phyloP scores from a whole-genome alignment of 2,113 vertebrate species.

The Callipepla squamata region DNA sequence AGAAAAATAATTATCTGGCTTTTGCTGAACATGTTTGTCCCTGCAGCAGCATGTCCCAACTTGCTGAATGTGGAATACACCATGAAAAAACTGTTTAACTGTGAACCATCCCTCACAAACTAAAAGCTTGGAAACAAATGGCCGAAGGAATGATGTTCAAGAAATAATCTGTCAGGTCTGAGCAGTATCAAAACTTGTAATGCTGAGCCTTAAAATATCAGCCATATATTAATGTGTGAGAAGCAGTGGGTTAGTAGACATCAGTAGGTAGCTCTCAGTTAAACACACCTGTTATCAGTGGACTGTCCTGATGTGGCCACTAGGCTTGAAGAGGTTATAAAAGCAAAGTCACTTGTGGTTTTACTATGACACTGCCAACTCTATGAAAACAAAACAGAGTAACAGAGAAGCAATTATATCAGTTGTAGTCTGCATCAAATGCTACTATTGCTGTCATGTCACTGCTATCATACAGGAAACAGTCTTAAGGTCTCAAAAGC shows the following conservation, averaged over 20 bases:
- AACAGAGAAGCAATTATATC: slow-evolving; percentile 7
- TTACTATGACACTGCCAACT: slow-evolving; percentile 98
- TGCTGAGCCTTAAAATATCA: neutral
- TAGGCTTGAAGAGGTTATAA: slow-evolving; percentile 96
- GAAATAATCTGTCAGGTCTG: neutral
- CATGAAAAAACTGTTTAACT: neutral
- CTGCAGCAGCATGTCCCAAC: neutral
- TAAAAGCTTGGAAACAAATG: neutral
- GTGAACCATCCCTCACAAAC: neutral
- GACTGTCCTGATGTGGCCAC: slow-evolving; percentile 97
- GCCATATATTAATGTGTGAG: neutral
- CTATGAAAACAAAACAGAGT: slow-evolving; percentile 70
- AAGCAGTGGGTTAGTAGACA: neutral
- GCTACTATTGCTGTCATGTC: neutral
- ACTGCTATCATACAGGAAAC: neutral
- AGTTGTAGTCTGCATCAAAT: neutral
- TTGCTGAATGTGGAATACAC: neutral
- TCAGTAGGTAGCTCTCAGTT: neutral
- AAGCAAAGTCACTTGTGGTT: slow-evolving; percentile 93
- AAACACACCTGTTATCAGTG: slow-evolving; percentile 90
- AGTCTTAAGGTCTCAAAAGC: neutral
- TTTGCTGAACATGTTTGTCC: neutral
- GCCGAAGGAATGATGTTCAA: neutral
- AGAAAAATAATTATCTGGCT: neutral
- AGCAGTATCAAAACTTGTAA: neutral